Conservation (phyloP, 2,888 invertebrate species). For the Clivina fossor region DNA sequence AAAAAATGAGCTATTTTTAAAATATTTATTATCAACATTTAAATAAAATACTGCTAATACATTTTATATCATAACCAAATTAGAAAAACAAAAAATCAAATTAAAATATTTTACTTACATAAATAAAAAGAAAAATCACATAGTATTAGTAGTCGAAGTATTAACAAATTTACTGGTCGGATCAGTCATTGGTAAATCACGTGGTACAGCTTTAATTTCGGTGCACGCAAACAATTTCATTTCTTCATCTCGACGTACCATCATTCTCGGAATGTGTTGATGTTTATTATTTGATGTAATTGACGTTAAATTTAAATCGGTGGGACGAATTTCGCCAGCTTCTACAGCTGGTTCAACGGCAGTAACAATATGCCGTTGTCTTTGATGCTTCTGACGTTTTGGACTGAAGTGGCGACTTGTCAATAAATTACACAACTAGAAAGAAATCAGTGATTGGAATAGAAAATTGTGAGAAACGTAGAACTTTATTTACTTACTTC, state of each 20-base stretch:
- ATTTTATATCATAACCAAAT: no score
- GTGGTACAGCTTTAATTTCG: conserved; percentile 45
- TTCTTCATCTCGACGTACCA: no score
- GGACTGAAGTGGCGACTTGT: conserved; percentile 51
- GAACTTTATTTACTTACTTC: conserved; percentile 51
- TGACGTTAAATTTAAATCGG: conserved; percentile 23
- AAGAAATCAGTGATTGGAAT: no score
- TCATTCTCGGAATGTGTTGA: no score
- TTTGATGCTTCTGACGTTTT: no score
- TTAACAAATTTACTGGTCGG: conserved; percentile 25
- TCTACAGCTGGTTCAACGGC: conserved; percentile 58
- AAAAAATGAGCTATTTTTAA: no score
- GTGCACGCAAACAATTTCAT: conserved; percentile 52
- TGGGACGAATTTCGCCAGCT: conserved; percentile 51
- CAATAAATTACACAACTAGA: conserved; percentile 43
- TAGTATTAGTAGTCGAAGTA: no score
- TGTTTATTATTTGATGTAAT: not conserved
- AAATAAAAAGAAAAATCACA: no score
- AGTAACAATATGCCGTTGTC: conserved; percentile 56
- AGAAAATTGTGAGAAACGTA: conserved; percentile 2
- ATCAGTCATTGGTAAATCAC: conserved; percentile 39
- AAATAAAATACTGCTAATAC: no score
- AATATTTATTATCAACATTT: no score
- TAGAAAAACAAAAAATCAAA: no score
- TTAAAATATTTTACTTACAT: no score